Evolutionary conservation across 2,797 vertebrate species (phyloP).

Genomic region (Malacoctenus gilli): DNA sequence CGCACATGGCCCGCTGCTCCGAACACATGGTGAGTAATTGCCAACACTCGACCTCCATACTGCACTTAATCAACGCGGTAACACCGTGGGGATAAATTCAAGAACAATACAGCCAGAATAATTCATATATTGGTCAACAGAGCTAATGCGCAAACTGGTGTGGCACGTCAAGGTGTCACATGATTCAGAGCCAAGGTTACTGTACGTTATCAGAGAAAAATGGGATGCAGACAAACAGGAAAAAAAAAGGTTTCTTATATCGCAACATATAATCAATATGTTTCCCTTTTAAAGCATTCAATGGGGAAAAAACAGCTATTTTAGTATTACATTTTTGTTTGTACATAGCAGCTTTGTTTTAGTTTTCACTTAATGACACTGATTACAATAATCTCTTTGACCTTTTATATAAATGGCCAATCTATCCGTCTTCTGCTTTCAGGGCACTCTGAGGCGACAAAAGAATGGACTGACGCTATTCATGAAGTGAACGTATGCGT

Average conservation of each 20-base stretch:
- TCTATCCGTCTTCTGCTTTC: slow-evolving; percentile 17
- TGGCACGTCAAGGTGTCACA: slow-evolving; percentile 60
- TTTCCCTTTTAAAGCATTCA: too few species aligned
- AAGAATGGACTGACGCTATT: slow-evolving; percentile 34
- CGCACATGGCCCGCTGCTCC: slow-evolving; percentile 71
- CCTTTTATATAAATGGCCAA: slow-evolving; percentile 17
- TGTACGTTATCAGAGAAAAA: slow-evolving; percentile 49
- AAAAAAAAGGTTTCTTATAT: background rate
- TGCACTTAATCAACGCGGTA: slow-evolving; percentile 77
- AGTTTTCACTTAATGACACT: background rate
- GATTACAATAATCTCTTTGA: slow-evolving; percentile 30
- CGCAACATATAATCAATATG: too few species aligned
- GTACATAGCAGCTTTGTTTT: background rate
- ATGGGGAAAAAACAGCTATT: too few species aligned
- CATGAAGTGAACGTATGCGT: slow-evolving; percentile 54
- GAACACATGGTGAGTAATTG: slow-evolving; percentile 79
- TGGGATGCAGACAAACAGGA: slow-evolving; percentile 35
- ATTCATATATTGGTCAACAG: slow-evolving; percentile 80
- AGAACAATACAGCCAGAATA: slow-evolving; percentile 75
- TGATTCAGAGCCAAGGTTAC: slow-evolving; percentile 76
- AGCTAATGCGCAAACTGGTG: slow-evolving; percentile 66
- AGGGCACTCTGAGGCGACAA: slow-evolving; percentile 20
- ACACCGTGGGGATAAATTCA: slow-evolving; percentile 73
- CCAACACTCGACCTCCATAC: slow-evolving; percentile 76
- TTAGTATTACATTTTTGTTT: too few species aligned